Evolutionary conservation across 2,888 invertebrate species (phyloP).

Genomic region (Crematogaster levior): DNA sequence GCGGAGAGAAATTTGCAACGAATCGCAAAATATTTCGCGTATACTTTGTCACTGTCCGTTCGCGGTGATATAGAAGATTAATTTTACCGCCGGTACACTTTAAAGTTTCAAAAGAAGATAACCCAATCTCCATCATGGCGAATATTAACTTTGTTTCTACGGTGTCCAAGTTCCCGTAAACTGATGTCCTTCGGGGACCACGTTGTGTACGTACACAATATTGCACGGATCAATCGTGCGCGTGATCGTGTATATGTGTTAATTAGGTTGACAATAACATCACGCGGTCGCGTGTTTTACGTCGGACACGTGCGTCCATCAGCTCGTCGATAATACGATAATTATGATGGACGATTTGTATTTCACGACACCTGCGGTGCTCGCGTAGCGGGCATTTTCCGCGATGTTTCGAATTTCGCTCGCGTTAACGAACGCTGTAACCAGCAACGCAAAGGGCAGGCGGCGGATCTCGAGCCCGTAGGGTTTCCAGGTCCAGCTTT

Average conservation of each 20-base stretch:
- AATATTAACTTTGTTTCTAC: constrained; percentile 34
- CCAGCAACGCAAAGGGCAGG: constrained; percentile 16
- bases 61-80: background rate
- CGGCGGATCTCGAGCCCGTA: constrained; percentile 31
- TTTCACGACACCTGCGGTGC: background rate
- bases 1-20: background rate
- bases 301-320: constrained; percentile 15
- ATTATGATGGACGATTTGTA: constrained; percentile 62
- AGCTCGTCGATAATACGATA: constrained; percentile 50
- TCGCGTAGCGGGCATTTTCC: background rate
- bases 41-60: background rate
- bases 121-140: background rate
- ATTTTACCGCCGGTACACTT: background rate
- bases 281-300: constrained; percentile 66
- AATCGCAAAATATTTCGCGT: constrained; percentile 1
- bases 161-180: constrained; percentile 34
- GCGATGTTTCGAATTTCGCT: background rate
- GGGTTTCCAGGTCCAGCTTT: constrained; percentile 64
- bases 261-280: constrained; percentile 76
- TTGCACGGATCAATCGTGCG: background rate
- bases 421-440: constrained; percentile 25
- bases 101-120: background rate
- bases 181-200: background rate
- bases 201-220: background rate
- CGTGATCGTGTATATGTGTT: constrained; percentile 50